Conservation (phyloP, 2,113 vertebrate genomes). For the Brachypteracias leptosomus region DNA sequence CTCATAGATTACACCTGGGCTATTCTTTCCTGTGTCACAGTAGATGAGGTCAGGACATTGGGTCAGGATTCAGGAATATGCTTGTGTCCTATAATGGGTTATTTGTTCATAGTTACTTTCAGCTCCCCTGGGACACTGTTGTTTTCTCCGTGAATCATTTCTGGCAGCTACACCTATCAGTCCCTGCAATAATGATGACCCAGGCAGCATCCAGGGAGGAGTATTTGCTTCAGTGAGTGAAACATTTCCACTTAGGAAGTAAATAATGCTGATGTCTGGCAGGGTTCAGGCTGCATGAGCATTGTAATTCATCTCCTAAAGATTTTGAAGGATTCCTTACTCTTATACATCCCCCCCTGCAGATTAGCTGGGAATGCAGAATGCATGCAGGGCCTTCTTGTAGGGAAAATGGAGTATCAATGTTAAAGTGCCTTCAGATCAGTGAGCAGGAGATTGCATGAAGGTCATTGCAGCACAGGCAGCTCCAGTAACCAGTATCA, state of each 20-base stretch:
- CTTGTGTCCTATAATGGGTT: neutral
- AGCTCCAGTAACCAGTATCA: neutral
- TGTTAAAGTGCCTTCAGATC: neutral
- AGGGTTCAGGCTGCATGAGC: neutral
- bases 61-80: neutral
- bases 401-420: neutral
- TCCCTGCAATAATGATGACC: neutral
- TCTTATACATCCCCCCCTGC: neutral
- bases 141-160: neutral
- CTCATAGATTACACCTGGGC: neutral
- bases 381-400: neutral
- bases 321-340: neutral
- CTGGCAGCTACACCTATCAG: neutral
- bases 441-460: neutral
- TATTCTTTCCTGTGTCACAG: neutral
- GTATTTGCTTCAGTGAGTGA: constrained; percentile 5
- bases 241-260: neutral
- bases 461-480: neutral
- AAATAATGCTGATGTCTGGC: neutral
- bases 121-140: neutral
- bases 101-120: neutral
- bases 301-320: neutral
- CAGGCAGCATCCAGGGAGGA: neutral
- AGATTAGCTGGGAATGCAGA: neutral
- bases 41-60: neutral